A percentile compares a stretch with the other conserved stretches of the same genome.
These are phyloP conservation scores for Metacarcinus magister DNA, from an alignment of 2,888 invertebrate species.

Conservation along the genomic window DNA sequence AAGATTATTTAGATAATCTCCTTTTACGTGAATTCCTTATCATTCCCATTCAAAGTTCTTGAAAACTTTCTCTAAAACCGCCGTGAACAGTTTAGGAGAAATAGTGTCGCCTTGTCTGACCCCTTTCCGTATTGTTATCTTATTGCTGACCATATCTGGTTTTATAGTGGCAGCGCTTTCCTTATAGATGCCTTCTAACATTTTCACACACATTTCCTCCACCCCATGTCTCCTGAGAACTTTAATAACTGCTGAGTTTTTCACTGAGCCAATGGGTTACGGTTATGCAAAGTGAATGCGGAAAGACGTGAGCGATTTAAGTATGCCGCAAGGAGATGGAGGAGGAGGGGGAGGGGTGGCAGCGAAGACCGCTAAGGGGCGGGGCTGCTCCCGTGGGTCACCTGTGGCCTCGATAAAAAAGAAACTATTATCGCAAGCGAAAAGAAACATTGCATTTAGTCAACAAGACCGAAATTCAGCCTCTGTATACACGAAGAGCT, in stretches of 20 bases:
- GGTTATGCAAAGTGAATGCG: neutral
- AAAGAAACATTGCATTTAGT: neutral
- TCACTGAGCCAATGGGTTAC: neutral
- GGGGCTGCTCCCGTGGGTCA: neutral
- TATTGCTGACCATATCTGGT: neutral
- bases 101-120: too few species aligned
- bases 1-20: too few species aligned
- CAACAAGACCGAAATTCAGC: neutral
- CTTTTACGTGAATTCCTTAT: too few species aligned
- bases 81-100: too few species aligned
- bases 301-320: neutral
- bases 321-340: neutral
- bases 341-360: neutral
- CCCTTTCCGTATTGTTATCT: too few species aligned
- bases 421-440: neutral
- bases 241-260: neutral
- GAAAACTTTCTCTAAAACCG: too few species aligned
- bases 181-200: too few species aligned
- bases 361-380: conserved; percentile 55
- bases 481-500: neutral
- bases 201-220: too few species aligned
- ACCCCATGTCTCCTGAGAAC: neutral
- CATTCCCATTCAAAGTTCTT: too few species aligned
- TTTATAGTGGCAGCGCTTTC: too few species aligned
- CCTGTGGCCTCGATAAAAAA: neutral